phyloP scores from a whole-genome alignment of 37 sponge, comb jelly and placozoan genomes.

The Diacarnus erythraeanus region DNA sequence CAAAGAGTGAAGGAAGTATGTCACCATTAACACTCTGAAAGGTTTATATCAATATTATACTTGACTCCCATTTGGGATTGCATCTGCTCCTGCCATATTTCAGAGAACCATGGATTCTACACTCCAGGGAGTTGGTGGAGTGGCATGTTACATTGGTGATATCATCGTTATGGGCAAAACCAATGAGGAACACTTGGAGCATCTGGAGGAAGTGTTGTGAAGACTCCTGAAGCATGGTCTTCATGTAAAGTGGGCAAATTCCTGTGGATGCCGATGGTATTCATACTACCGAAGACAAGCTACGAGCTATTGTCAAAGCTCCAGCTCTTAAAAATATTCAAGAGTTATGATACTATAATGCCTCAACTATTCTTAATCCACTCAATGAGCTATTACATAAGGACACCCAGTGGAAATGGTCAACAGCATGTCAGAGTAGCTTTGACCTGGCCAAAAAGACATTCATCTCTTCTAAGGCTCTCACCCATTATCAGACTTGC shows the following conservation, averaged over 20 bases:
- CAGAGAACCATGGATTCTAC: conserved; percentile 21
- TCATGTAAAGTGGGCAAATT: conserved; percentile 10
- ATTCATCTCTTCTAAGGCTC: neutral
- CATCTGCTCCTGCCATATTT: conserved; percentile 26
- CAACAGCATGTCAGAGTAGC: neutral
- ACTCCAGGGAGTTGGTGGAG: conserved; percentile 19
- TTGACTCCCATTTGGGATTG: conserved; percentile 15
- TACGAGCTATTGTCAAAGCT: conserved; percentile 8
- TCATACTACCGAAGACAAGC: conserved; percentile 6
- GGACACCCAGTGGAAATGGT: conserved; percentile 33
- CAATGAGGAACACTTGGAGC: conserved; percentile 1
- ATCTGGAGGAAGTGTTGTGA: neutral
- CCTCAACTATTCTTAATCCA: conserved; percentile 18
- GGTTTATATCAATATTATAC: conserved; percentile 24
- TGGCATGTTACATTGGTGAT: conserved; percentile 14
- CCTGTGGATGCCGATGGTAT: conserved; percentile 5
- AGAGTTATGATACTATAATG: conserved; percentile 3
- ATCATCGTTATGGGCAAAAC: conserved; percentile 4
- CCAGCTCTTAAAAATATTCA: conserved; percentile 30
- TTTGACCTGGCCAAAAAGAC: neutral
- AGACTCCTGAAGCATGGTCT: neutral
- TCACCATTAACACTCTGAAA: conserved; percentile 20
- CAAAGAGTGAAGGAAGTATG: neutral
- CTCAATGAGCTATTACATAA: conserved; percentile 36
- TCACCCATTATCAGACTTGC: neutral